Evolutionary conservation across 1,140 invertebrate genomes (phyloP), one percentile per base, ranked within the genome.

Genomic region (Drosophila nigromelanica): DNA sequence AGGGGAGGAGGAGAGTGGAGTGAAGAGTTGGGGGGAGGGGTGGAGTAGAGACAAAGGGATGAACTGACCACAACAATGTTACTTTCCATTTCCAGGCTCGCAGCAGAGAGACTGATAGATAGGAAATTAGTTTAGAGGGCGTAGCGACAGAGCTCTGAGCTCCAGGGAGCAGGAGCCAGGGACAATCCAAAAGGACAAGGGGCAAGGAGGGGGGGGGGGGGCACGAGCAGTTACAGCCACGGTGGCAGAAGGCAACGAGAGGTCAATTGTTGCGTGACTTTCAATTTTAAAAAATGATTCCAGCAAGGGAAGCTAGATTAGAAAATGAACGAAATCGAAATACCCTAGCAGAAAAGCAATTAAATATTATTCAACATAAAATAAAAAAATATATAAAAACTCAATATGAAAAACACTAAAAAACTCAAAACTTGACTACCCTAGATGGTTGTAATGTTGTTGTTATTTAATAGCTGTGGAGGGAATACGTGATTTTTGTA

Each of bases 201-300:
- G 12, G 24, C 37, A 59, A 18, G 14, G n/a, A 21, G 12, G 8
- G 4, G 12, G 27, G 3, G 12, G 11, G 10, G 24, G n/a, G 10
- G 8, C 27, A n/a, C 42, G 10, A 6, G 14, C 27, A 30, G 6
- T 14, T 8, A 30, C 15, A 47, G 47, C 7, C 15, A 18, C 8
- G 5, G 48, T 33, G 14, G 4, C 50, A 5, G 39, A 35, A 35
- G 15, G 27, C 11, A 5, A 5, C 14, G 55, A 59, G 30, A 56
- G 62, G 45, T 82, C 82, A 87, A 89, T 87, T 89, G 83, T 87
- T 89, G 83, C 83, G 79, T 87, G 79, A 87, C 83, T 89, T 89
- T 83, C 79, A 82, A 87, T 87, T 87, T 81, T 51, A 80, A 78
- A 78, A 78, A 51, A 30, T 21, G 43, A 21, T 14, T 35, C 10